Evolutionary conservation across 2,113 vertebrate species (phyloP).

Genomic region (Chamaetylas fuelleborni): DNA sequence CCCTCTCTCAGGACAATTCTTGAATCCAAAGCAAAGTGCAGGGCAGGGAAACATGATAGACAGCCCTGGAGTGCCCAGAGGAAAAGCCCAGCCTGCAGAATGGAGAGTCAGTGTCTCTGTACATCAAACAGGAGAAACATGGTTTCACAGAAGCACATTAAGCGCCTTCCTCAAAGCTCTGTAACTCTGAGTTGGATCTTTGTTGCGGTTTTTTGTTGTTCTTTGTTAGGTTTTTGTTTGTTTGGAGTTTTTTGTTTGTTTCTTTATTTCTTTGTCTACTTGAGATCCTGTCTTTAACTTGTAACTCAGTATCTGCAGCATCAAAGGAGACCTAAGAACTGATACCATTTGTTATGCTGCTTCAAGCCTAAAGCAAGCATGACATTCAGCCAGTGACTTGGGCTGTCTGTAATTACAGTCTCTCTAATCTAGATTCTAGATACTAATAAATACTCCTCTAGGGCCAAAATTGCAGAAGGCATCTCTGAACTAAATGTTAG

Average conservation of each 20-base stretch:
- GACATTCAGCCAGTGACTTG: neutral
- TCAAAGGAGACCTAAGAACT: neutral
- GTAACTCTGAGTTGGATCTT: neutral
- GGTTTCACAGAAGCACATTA: neutral
- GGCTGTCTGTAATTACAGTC: neutral
- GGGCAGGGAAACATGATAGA: neutral
- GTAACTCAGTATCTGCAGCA: rapidly evolving
- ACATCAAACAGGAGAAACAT: neutral
- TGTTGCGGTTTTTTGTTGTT: rapidly evolving
- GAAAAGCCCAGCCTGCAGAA: neutral
- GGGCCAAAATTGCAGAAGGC: neutral
- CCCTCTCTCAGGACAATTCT: neutral
- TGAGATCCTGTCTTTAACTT: neutral
- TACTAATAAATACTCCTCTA: too few relatives aligned
- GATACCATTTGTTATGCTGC: neutral
- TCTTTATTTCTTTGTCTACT: neutral
- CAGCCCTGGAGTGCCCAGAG: neutral
- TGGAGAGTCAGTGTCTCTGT: neutral
- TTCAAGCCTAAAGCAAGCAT: neutral
- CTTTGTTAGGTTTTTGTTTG: too few relatives aligned
- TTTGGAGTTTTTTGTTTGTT: neutral
- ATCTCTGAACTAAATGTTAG: neutral
- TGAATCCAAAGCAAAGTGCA: neutral
- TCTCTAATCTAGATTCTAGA: neutral
- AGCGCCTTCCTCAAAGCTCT: neutral